These are phyloP conservation scores for Brachyhypopomus occidentalis DNA, from an alignment of 2,113 vertebrate genomes.

Conservation along the genomic window DNA sequence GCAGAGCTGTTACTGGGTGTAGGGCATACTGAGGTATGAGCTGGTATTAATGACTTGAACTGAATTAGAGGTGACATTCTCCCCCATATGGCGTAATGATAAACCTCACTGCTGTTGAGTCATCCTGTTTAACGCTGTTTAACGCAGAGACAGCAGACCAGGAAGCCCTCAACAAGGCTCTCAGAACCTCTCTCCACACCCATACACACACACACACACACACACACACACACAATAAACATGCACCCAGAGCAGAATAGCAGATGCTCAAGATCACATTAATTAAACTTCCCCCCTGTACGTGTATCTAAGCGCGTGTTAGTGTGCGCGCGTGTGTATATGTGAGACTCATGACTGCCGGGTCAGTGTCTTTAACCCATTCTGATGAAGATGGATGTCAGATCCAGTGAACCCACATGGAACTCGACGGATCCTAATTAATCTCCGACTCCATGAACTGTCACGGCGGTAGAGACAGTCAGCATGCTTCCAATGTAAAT, in stretches of 20 bases:
- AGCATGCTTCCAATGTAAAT: too few relatives aligned
- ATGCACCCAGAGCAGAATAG: not conserved
- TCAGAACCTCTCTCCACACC: not conserved
- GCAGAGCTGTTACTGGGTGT: not conserved
- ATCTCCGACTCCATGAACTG: not conserved
- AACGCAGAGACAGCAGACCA: not conserved
- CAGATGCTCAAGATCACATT: slow-evolving; percentile 39
- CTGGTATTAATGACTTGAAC: not conserved
- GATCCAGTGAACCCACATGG: slow-evolving; percentile 26
- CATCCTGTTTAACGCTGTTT: not conserved
- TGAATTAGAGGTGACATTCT: slow-evolving; percentile 13
- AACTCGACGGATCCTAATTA: slow-evolving; percentile 10
- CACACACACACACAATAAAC: not conserved
- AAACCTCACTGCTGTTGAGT: slow-evolving; percentile 5
- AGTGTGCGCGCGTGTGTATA: not conserved
- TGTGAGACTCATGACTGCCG: not conserved
- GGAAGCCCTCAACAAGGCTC: slow-evolving; percentile 5
- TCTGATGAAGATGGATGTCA: slow-evolving; percentile 47
- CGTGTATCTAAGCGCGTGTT: slow-evolving; percentile 13
- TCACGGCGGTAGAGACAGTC: not conserved
- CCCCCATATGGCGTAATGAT: not conserved
- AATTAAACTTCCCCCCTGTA: slow-evolving; percentile 29
- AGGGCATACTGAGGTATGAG: too few relatives aligned
- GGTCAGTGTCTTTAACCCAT: slow-evolving; percentile 15
- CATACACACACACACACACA: slow-evolving; percentile 15